phyloP scores from a whole-genome alignment of 2,888 invertebrate species.

The Trileptium ribeirensis region DNA sequence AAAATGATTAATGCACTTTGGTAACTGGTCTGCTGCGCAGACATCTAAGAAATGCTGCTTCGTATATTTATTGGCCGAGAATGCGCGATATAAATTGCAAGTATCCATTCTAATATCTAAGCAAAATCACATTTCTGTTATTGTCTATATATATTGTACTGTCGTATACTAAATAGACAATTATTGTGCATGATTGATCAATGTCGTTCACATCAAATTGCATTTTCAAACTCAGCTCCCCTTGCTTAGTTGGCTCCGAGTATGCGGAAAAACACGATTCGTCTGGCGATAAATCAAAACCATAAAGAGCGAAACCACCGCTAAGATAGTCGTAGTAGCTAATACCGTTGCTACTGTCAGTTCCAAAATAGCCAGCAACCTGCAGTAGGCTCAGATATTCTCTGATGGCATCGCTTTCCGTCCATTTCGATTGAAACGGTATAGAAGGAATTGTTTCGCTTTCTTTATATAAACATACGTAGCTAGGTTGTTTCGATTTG shows the following conservation, averaged over 20 bases:
- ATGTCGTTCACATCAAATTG: conserved; percentile 6
- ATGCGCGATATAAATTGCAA: not conserved
- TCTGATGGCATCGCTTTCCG: not conserved
- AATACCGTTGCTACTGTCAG: not conserved
- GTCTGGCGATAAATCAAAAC: not conserved
- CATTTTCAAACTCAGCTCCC: not conserved
- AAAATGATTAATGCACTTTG: not conserved
- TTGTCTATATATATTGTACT: not conserved
- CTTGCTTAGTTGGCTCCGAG: not conserved
- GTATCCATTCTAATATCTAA: too few species aligned
- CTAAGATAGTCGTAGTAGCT: not conserved
- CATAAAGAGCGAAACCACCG: not conserved
- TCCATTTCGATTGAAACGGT: not conserved
- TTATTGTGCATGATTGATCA: not conserved
- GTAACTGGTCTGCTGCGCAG: not conserved
- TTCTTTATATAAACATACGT: not conserved
- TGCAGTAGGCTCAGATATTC: not conserved
- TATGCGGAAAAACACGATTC: not conserved
- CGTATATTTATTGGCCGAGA: not conserved
- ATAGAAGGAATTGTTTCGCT: not conserved
- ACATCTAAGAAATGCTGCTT: not conserved
- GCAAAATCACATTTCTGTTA: not conserved
- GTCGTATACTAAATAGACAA: conserved; percentile 7
- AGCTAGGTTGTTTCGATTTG: not conserved
- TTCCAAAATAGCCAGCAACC: not conserved